phyloP scores from a whole-genome alignment of 2,797 vertebrate species.

The Manis javanica region DNA sequence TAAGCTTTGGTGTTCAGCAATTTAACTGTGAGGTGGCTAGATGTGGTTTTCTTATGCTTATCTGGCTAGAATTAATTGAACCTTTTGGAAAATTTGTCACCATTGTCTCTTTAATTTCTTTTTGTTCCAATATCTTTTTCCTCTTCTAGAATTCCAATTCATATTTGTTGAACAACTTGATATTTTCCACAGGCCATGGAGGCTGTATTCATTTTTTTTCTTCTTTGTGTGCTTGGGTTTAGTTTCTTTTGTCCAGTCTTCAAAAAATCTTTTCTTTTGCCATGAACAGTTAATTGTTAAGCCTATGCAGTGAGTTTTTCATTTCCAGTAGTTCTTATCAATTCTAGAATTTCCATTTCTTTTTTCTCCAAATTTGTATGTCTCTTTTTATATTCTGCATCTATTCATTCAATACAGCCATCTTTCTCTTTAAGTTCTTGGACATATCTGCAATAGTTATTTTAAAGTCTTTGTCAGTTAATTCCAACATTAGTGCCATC shows the following conservation, averaged over 20 bases:
- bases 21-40: not conserved
- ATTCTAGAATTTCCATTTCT: not conserved
- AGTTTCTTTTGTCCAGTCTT: not conserved
- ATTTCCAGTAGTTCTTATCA: not conserved
- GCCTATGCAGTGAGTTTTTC: not conserved
- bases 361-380: not conserved
- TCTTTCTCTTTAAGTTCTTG: not conserved
- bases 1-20: not conserved
- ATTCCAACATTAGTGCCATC: not conserved
- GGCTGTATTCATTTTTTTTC: constrained; percentile 5
- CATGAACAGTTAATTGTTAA: not conserved
- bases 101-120: not conserved
- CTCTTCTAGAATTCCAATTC: constrained; percentile 11
- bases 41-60: not conserved
- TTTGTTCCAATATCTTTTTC: not conserved
- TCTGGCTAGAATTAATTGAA: not conserved
- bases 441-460: not conserved
- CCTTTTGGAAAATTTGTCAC: not conserved
- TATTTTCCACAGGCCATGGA: not conserved
- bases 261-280: not conserved
- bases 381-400: not conserved
- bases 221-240: not conserved
- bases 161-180: constrained; percentile 46
- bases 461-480: not conserved
- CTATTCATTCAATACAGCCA: not conserved